These are phyloP conservation scores for Galerucella nymphaeae DNA, from an alignment of 2,888 invertebrate species.

Conservation along the genomic window DNA sequence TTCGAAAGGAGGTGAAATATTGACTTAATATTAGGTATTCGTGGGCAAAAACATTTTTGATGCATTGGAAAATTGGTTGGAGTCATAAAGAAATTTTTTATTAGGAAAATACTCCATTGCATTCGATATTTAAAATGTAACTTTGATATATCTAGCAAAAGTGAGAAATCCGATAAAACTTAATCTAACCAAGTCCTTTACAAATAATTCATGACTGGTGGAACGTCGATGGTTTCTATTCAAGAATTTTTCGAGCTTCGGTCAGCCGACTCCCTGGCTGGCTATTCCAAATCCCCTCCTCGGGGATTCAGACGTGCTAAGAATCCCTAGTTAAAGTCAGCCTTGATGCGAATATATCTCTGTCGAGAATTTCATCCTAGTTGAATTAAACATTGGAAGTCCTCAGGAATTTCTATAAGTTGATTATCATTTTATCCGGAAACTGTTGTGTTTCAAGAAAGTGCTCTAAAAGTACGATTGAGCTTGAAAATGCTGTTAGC, in stretches of 20 bases:
- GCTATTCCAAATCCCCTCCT: constrained; percentile 50
- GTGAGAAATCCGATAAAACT: background rate
- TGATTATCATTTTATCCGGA: constrained; percentile 38
- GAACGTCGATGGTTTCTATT: constrained; percentile 39
- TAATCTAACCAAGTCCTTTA: constrained; percentile 21
- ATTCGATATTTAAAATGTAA: no score
- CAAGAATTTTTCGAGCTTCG: constrained; percentile 35
- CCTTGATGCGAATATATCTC: constrained; percentile 44
- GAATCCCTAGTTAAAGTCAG: constrained; percentile 45
- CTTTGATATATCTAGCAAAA: no score
- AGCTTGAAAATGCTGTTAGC: constrained; percentile 18
- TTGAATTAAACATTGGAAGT: constrained; percentile 43
- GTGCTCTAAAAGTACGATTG: constrained; percentile 13
- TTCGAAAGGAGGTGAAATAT: no score
- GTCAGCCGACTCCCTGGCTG: constrained; percentile 37
- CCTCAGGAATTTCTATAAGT: constrained; percentile 38
- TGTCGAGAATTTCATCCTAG: constrained; percentile 41
- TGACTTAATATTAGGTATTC: no score
- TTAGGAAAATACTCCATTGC: no score
- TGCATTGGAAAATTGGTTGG: no score
- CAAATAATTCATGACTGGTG: constrained; percentile 34
- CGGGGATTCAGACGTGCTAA: constrained; percentile 53
- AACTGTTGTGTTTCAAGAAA: constrained; percentile 30
- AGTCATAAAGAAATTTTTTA: no score
- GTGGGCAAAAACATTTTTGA: no score